Conservation (phyloP, 2,797 vertebrate genomes). For the Falco cherrug region DNA sequence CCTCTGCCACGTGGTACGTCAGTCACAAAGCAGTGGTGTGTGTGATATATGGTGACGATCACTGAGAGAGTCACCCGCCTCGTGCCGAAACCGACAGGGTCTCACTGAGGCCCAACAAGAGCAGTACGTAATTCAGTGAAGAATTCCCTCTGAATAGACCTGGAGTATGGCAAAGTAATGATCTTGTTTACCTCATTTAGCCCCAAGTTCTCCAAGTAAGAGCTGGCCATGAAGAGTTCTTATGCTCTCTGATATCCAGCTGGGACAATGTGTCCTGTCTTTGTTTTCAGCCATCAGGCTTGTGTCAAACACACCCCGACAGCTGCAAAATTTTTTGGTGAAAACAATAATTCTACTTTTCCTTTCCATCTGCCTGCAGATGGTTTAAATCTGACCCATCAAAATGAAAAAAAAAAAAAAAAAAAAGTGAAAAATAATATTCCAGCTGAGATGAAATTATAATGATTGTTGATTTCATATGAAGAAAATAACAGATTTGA, state of each 20-base stretch:
- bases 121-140: neutral
- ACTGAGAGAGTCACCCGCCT: neutral
- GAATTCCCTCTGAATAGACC: neutral
- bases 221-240: slow-evolving; percentile 19
- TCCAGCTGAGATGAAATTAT: slow-evolving; percentile 65
- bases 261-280: slow-evolving; percentile 59
- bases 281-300: slow-evolving; percentile 71
- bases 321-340: slow-evolving; percentile 81
- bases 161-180: slow-evolving; percentile 8
- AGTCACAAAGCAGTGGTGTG: neutral
- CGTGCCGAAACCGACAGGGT: neutral
- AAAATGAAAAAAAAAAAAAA: neutral
- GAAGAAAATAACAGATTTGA: slow-evolving; percentile 45
- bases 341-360: slow-evolving; percentile 77
- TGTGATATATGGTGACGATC: neutral
- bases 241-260: slow-evolving; percentile 23
- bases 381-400: slow-evolving; percentile 80
- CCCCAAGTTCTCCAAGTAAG: slow-evolving; percentile 26
- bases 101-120: neutral
- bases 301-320: slow-evolving; percentile 77
- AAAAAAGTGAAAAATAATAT: neutral
- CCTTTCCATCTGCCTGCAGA: slow-evolving; percentile 80
- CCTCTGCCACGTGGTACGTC: neutral
- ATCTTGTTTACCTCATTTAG: slow-evolving; percentile 59
- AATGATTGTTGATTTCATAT: slow-evolving; percentile 39